phyloP scores from a whole-genome alignment of 2,888 invertebrate genomes.

The Calameuta pallipes region DNA sequence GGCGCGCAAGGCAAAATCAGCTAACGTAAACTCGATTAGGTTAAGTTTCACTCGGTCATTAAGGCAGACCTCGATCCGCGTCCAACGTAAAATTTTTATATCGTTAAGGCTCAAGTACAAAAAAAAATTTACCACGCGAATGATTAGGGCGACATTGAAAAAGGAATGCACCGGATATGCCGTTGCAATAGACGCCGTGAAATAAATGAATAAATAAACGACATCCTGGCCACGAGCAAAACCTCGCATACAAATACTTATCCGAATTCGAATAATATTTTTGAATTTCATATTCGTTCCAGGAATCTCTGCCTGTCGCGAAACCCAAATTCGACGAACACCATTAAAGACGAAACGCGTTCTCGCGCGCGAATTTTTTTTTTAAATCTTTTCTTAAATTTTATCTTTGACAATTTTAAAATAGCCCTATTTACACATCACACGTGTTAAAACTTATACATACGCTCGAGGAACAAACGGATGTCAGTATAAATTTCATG shows the following conservation, averaged over 20 bases:
- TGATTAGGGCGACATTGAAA: neutral
- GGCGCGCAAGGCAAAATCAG: neutral
- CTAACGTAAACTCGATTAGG: neutral
- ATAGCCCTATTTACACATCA: neutral
- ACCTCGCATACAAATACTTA: neutral
- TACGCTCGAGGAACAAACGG: neutral
- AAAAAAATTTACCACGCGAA: neutral
- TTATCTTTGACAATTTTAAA: too few species aligned
- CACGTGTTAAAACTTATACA: neutral
- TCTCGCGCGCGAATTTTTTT: neutral
- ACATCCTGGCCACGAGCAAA: neutral
- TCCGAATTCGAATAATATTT: neutral
- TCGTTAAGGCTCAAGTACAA: neutral
- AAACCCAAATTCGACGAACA: neutral
- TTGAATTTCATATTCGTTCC: constrained; percentile 1
- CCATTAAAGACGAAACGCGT: neutral
- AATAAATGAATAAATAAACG: constrained; percentile 9
- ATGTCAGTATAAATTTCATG: neutral
- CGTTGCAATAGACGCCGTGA: neutral
- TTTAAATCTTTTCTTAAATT: too few species aligned
- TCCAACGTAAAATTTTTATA: neutral
- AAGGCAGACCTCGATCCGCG: neutral
- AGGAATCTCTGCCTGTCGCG: neutral
- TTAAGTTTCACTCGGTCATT: neutral
- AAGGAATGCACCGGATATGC: neutral